These are phyloP conservation scores for Ctenoplectra terminalis DNA, from an alignment of 1,140 invertebrate species.

Conservation along the genomic window DNA sequence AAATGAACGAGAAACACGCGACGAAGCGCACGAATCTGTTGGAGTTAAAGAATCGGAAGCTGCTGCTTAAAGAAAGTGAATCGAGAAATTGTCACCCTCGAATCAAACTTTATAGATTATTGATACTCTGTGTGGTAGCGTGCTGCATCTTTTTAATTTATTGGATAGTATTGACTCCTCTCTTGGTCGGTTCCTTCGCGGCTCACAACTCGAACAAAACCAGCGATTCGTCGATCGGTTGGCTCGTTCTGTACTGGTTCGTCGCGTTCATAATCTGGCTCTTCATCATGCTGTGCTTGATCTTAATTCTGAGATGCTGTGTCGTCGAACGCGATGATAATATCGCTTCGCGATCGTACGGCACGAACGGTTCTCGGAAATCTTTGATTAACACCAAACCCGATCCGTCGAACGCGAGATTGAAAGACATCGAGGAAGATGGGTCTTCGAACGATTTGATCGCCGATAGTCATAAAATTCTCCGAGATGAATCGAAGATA, in stretches of 20 bases:
- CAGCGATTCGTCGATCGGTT: slow-evolving; percentile 50
- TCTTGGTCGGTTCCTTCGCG: slow-evolving; percentile 61
- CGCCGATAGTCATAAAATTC: neutral
- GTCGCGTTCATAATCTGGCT: slow-evolving; percentile 75
- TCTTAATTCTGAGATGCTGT: slow-evolving; percentile 67
- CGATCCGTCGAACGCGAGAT: neutral
- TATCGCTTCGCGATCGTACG: slow-evolving; percentile 32
- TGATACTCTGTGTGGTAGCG: slow-evolving; percentile 56
- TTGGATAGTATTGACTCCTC: slow-evolving; percentile 79
- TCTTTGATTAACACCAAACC: neutral
- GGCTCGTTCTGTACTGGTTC: slow-evolving; percentile 71
- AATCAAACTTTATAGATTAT: neutral
- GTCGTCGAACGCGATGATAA: slow-evolving; percentile 9
- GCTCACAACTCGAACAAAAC: neutral
- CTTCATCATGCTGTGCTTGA: slow-evolving; percentile 65
- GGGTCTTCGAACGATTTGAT: neutral
- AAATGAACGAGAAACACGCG: slow-evolving; percentile 40
- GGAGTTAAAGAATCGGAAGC: slow-evolving; percentile 34
- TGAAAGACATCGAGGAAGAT: neutral
- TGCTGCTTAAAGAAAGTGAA: neutral
- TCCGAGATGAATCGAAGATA: neutral
- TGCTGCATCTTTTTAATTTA: slow-evolving; percentile 75
- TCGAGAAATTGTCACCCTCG: neutral
- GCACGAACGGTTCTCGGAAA: slow-evolving; percentile 3
- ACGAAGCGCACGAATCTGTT: slow-evolving; percentile 45